Base-by-base conservation (phyloP, 2,113 vertebrate genomes). In the Limnothrissa miodon region DNA sequence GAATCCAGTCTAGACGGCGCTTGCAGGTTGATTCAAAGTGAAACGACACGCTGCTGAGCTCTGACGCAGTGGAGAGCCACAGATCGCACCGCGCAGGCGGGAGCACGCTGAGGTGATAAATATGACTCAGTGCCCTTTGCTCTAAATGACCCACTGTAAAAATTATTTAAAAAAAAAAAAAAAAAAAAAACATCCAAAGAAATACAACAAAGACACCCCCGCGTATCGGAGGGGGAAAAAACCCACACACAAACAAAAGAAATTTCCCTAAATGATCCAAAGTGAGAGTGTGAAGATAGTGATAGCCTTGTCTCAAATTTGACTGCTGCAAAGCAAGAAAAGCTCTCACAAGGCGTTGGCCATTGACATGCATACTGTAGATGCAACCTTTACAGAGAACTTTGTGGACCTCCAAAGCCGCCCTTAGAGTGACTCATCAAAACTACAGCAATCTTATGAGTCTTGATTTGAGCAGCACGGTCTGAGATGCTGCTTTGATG, bases 61-160 rank as follows among this genome's bases (percentile, higher is more conserved):
- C 42, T 89, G 87, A 89, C 83, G 83, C 83, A 90, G 87, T 84
- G 82, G 80, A 83, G 82, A 83, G 87, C 78, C 87, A 87, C 39
- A 66, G 81, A 23, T 39, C 80, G 45, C 79, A 84, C 79, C 80
- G 66, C 82, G 79, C 79, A 83, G 78, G 83, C 83, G 70, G 25
- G 21, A n/a, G 66, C 17, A 19, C 45, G 29, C 74, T 29, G 11
- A 29, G 74, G 29, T 85, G 74, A 86, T 51, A 88, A 85, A 79
- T 86, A 87, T 91, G 90, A 93, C 88, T 93, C 91, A 91, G 45
- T 70, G 51, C 79, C 56, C 88, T 89, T 86, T 87, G 88, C 81
- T 89, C 91, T 92, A 81, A 90, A 85, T 84, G 11, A 19, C 44
- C 80, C 78, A 80, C 39, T 48, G 33, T 5, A 53, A 66, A 79